These are phyloP conservation scores for Diacarnus erythraeanus DNA, from an alignment of 37 sponge, comb jelly and placozoan genomes.

Conservation along the genomic window DNA sequence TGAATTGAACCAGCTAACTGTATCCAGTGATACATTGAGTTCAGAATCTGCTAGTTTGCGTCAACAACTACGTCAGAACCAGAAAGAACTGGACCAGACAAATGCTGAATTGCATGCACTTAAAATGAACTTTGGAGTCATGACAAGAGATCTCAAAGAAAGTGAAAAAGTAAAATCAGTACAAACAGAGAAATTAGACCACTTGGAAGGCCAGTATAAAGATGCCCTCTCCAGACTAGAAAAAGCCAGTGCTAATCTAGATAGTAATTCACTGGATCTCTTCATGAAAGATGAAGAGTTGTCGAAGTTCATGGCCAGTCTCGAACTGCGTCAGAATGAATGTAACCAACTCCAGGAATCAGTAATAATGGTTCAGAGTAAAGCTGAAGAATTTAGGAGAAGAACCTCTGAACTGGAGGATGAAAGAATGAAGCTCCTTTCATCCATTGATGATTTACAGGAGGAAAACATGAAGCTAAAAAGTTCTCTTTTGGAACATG, in stretches of 20 bases:
- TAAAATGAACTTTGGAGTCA: conserved; percentile 14
- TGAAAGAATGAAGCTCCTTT: conserved; percentile 12
- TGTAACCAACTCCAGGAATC: conserved; percentile 17
- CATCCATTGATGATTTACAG: conserved; percentile 16
- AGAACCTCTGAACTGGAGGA: conserved; percentile 15
- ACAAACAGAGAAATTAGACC: background rate
- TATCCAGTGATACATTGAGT: background rate
- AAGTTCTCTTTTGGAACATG: conserved; percentile 2
- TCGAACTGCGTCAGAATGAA: conserved; percentile 37
- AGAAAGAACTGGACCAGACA: background rate
- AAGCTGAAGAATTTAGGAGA: background rate
- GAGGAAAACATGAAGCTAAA: conserved; percentile 22
- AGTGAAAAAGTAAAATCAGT: background rate
- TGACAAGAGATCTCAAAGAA: conserved; percentile 10
- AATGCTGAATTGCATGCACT: conserved; percentile 8
- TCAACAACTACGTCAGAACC: conserved; percentile 12
- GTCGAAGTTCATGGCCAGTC: conserved; percentile 19
- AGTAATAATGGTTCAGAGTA: background rate
- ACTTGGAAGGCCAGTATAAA: conserved; percentile 3
- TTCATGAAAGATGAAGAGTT: conserved; percentile 22
- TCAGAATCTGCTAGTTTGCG: conserved; percentile 19
- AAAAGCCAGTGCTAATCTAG: background rate
- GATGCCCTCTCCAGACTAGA: background rate
- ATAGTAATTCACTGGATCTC: conserved; percentile 3
- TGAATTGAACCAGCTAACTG: background rate